phyloP scores from a whole-genome alignment of 2,797 vertebrate genomes.

The Enteromius trimaculatus region DNA sequence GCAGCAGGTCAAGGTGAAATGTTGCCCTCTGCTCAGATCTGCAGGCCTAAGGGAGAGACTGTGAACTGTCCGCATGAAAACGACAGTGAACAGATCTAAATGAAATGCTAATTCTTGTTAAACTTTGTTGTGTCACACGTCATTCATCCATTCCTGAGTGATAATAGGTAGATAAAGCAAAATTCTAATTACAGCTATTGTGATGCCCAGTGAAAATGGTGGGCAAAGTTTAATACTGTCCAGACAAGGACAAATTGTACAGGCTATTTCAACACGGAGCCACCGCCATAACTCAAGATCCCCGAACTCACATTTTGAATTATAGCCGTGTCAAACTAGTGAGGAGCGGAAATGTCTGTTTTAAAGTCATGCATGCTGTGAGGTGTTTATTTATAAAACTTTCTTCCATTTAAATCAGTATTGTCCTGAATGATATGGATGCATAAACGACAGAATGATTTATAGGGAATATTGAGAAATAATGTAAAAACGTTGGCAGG shows the following conservation, averaged over 20 bases:
- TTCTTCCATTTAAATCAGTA: slow-evolving; percentile 75
- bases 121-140: not conserved
- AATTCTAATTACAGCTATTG: slow-evolving; percentile 71
- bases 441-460: slow-evolving; percentile 83
- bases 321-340: slow-evolving; percentile 77
- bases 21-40: slow-evolving; percentile 57
- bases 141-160: not conserved
- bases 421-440: slow-evolving; percentile 74
- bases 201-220: slow-evolving; percentile 72
- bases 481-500: slow-evolving; percentile 50
- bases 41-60: slow-evolving; percentile 34
- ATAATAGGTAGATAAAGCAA: slow-evolving; percentile 12
- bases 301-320: slow-evolving; percentile 76
- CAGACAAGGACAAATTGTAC: slow-evolving; percentile 77
- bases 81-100: slow-evolving; percentile 46
- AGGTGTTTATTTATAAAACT: slow-evolving; percentile 78
- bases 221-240: slow-evolving; percentile 75
- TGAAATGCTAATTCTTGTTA: slow-evolving; percentile 72
- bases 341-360: slow-evolving; percentile 66
- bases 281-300: slow-evolving; percentile 79
- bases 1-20: slow-evolving; percentile 64
- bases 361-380: slow-evolving; percentile 57
- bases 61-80: slow-evolving; percentile 67
- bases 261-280: slow-evolving; percentile 63
- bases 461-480: slow-evolving; percentile 78